phyloP scores from a whole-genome alignment of 2,113 vertebrate species.

The Phalacrocorax carbo region DNA sequence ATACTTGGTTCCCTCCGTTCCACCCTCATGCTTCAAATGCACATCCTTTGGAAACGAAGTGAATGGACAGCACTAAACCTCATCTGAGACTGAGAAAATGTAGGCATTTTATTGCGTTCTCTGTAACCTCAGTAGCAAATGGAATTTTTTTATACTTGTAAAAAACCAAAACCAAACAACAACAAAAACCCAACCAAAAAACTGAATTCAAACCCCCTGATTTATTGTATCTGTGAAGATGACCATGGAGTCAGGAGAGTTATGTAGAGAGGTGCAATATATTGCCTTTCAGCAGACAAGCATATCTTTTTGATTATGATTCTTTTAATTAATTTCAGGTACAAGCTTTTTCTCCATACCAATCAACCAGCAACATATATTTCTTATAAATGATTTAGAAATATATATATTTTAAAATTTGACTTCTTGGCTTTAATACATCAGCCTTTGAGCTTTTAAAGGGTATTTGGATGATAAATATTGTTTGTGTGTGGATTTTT shows the following conservation, averaged over 20 bases:
- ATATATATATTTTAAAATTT: neutral
- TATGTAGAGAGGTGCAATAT: neutral
- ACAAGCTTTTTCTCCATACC: neutral
- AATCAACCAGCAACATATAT: neutral
- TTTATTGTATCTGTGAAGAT: neutral
- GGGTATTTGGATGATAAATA: slow-evolving; percentile 8
- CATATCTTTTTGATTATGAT: neutral
- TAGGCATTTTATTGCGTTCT: slow-evolving; percentile 7
- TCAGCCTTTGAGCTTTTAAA: slow-evolving; percentile 16
- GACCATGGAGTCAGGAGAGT: neutral
- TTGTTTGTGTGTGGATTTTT: neutral
- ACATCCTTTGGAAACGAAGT: neutral
- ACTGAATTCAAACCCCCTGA: neutral
- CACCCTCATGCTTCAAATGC: neutral
- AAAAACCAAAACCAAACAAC: neutral
- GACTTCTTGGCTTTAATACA: neutral
- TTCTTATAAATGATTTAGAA: slow-evolving; percentile 9
- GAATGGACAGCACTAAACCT: neutral
- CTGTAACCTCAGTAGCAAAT: slow-evolving; percentile 8
- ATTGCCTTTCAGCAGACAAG: neutral
- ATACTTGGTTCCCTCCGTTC: neutral
- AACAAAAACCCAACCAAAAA: neutral
- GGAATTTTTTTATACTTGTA: neutral
- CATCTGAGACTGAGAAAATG: neutral
- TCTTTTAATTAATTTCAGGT: slow-evolving; percentile 20